These are phyloP conservation scores for Apoda limacodes DNA, from an alignment of 2,888 invertebrate species.

Conservation along the genomic window DNA sequence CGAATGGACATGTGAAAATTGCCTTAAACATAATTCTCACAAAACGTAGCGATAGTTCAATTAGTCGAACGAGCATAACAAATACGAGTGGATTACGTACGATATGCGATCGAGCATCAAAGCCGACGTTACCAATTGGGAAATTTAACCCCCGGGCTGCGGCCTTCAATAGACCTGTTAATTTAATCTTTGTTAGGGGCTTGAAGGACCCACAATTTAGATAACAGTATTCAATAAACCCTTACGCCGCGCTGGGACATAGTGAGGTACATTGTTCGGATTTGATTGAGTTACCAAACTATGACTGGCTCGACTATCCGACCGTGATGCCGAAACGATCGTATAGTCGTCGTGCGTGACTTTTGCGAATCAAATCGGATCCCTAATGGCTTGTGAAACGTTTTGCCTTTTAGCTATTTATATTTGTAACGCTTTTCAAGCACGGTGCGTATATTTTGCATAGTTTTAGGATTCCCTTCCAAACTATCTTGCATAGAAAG, in stretches of 20 bases:
- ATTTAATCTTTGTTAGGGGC: constrained; percentile 56
- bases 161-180: constrained; percentile 49
- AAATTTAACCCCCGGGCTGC: constrained; percentile 34
- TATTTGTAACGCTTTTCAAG: too few relatives aligned
- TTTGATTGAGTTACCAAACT: constrained; percentile 58
- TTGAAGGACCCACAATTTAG: constrained; percentile 56
- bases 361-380: too few relatives aligned
- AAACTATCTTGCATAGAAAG: too few relatives aligned
- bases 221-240: constrained; percentile 61
- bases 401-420: too few relatives aligned
- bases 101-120: constrained; percentile 40
- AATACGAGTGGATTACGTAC: constrained; percentile 46
- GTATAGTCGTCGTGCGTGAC: too few relatives aligned
- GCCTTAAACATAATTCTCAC: too few relatives aligned
- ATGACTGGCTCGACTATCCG: constrained; percentile 26
- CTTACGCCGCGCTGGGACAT: constrained; percentile 36
- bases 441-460: too few relatives aligned
- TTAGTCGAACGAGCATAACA: constrained; percentile 48
- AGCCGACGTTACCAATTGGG: constrained; percentile 40
- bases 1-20: too few relatives aligned
- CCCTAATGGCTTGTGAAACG: too few relatives aligned
- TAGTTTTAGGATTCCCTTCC: too few relatives aligned
- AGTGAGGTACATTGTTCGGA: constrained; percentile 38
- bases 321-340: constrained; percentile 21
- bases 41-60: constrained; percentile 37